A percentile compares a stretch with the other conserved stretches of the same genome.
These are phyloP conservation scores for Calephelis virginiensis DNA, from an alignment of 1,140 invertebrate genomes.

Conservation along the genomic window DNA sequence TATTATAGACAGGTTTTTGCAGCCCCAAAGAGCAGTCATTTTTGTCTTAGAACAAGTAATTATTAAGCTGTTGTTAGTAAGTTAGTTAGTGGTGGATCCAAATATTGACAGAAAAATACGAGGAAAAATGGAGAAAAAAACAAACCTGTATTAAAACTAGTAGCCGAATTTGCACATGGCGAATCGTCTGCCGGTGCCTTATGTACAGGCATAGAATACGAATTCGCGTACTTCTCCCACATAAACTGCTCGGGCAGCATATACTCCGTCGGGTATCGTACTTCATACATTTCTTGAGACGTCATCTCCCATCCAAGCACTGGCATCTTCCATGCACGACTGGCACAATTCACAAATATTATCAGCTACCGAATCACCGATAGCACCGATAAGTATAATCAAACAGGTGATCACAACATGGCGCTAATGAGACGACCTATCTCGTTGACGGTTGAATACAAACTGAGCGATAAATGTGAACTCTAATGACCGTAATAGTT, in stretches of 20 bases:
- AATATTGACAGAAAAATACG: too few relatives aligned
- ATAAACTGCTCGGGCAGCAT: constrained; percentile 39
- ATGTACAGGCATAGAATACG: constrained; percentile 40
- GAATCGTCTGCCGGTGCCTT: constrained; percentile 37
- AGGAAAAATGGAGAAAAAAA: constrained; percentile 13
- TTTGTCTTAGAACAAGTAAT: too few relatives aligned
- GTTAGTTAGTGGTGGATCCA: too few relatives aligned
- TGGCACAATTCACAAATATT: constrained; percentile 40
- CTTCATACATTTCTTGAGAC: constrained; percentile 53
- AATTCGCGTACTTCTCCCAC: constrained; percentile 54
- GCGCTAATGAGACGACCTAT: constrained; percentile 37
- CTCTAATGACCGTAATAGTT: constrained; percentile 22
- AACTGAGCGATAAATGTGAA: constrained; percentile 42
- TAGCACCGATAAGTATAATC: constrained; percentile 34
- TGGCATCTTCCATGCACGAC: constrained; percentile 53
- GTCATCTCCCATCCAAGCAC: constrained; percentile 55
- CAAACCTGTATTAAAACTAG: constrained; percentile 50
- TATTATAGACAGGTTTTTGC: too few relatives aligned
- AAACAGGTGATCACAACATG: constrained; percentile 45
- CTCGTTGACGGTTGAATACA: constrained; percentile 34
- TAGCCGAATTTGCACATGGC: constrained; percentile 31
- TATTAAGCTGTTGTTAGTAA: too few relatives aligned
- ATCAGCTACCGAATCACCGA: constrained; percentile 38
- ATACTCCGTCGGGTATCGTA: constrained; percentile 46
- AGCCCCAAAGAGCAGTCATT: too few relatives aligned